Conservation (phyloP, 2,113 vertebrate genomes). For the Tylochromis polylepis region DNA sequence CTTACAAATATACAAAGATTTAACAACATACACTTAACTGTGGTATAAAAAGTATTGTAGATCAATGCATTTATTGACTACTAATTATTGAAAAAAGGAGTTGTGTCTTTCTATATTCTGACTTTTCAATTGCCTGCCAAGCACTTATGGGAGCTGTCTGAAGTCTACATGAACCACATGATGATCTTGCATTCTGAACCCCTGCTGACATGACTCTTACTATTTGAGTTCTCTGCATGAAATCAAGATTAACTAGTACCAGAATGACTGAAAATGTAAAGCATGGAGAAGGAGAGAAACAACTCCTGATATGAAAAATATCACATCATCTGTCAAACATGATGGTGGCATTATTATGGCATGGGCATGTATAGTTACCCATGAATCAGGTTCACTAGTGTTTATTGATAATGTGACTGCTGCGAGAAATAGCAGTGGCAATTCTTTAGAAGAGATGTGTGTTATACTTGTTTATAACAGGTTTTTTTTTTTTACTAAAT, state of each 20-base stretch:
- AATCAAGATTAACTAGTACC: too few relatives aligned
- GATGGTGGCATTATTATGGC: background rate
- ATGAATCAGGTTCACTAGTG: background rate
- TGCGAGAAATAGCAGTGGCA: too few relatives aligned
- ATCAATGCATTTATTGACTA: background rate
- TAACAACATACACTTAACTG: background rate
- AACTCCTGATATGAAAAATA: background rate
- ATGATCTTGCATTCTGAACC: too few relatives aligned
- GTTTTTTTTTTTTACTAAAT: too few relatives aligned
- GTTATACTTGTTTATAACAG: too few relatives aligned
- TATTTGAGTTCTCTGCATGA: too few relatives aligned
- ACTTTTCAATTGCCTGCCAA: rapidly evolving
- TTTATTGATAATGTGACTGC: background rate
- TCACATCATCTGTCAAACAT: background rate
- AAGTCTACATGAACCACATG: too few relatives aligned
- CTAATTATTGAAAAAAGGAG: background rate
- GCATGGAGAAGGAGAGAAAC: background rate
- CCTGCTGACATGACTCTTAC: too few relatives aligned
- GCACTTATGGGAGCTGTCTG: background rate
- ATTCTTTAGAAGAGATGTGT: too few relatives aligned
- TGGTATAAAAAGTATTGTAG: background rate
- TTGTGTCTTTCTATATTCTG: background rate
- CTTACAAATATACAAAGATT: background rate
- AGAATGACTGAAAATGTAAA: background rate
- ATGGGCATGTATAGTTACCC: background rate